Evolutionary conservation across 2,113 vertebrate species (phyloP).

Genomic region (Vireo altiloquus): DNA sequence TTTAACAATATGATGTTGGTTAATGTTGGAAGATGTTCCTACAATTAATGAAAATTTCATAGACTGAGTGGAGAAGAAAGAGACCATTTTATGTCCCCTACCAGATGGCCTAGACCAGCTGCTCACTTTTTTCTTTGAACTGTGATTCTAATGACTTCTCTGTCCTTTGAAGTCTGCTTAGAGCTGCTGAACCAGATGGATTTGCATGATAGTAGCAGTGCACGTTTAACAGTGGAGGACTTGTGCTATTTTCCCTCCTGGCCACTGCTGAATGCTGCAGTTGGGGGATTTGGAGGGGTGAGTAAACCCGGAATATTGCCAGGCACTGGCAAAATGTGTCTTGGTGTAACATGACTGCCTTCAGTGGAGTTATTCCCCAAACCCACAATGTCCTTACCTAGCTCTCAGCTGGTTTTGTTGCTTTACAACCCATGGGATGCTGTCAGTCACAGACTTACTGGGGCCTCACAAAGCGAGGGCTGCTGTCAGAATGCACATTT

Average conservation of each 20-base stretch:
- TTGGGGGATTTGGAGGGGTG: neutral
- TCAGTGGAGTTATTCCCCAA: neutral
- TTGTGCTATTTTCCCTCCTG: neutral
- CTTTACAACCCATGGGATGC: neutral
- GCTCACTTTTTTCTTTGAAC: constrained; percentile 54
- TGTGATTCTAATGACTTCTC: constrained; percentile 37
- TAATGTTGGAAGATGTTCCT: constrained; percentile 34
- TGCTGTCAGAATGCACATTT: neutral
- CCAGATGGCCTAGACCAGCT: constrained; percentile 51
- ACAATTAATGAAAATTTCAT: constrained; percentile 48
- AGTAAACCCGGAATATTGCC: neutral
- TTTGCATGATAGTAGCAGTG: constrained; percentile 36
- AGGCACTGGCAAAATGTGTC: neutral
- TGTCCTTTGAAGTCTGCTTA: constrained; percentile 56
- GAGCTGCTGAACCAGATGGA: constrained; percentile 39
- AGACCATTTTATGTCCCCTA: constrained; percentile 25
- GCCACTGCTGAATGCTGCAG: neutral
- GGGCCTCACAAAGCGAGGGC: neutral
- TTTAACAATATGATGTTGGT: neutral
- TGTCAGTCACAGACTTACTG: neutral
- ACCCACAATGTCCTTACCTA: neutral
- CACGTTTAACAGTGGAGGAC: neutral
- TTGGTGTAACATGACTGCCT: neutral
- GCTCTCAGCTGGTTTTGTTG: neutral
- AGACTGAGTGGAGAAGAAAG: constrained; percentile 24